Conservation (phyloP, 1,140 invertebrate species). For the Charaxes varanes region DNA sequence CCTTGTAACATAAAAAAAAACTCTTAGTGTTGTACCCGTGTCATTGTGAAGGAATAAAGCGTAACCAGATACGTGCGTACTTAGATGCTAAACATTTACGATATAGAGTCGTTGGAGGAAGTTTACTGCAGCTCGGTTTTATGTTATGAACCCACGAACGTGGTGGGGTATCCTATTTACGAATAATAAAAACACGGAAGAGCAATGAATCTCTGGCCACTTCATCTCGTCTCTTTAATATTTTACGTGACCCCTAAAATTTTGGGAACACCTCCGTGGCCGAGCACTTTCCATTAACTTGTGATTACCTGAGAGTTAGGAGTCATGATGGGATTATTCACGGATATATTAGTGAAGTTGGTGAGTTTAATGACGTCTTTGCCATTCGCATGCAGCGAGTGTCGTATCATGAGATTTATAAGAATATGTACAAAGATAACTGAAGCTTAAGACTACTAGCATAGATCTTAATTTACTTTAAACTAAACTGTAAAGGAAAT, state of each 20-base stretch:
- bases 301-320: conserved; percentile 62
- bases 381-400: conserved; percentile 57
- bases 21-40: conserved; percentile 11
- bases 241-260: conserved; percentile 73
- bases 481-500: no score
- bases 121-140: conserved; percentile 62
- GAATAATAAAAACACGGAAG: conserved; percentile 73
- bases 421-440: no score
- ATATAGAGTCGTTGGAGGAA: conserved; percentile 44
- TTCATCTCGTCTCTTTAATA: conserved; percentile 71
- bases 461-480: no score
- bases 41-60: conserved; percentile 21
- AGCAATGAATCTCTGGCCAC: conserved; percentile 69
- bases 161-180: conserved; percentile 62
- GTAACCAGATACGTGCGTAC: conserved; percentile 25
- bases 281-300: conserved; percentile 69
- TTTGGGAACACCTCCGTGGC: conserved; percentile 50
- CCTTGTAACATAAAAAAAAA: no score
- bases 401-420: conserved; percentile 30
- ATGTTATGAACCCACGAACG: conserved; percentile 65
- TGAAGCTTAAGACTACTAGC: no score
- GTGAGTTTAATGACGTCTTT: conserved; percentile 71
- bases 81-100: conserved; percentile 58
- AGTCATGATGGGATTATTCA: conserved; percentile 51
- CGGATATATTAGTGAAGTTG: conserved; percentile 61